Evolutionary conservation across 2,888 invertebrate species (phyloP).

Genomic region (Phaonia tiefii): DNA sequence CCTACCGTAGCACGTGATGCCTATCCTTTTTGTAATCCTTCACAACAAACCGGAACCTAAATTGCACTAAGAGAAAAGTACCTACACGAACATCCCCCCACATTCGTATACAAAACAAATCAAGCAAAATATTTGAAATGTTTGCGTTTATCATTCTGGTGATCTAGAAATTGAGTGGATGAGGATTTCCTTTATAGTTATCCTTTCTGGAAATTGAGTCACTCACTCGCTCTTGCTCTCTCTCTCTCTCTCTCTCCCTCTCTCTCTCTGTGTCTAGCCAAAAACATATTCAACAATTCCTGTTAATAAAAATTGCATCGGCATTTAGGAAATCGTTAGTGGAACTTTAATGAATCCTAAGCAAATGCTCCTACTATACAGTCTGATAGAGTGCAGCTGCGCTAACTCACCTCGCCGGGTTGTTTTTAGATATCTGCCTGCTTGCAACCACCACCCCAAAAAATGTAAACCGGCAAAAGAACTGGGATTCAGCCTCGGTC

Average conservation of each 20-base stretch:
- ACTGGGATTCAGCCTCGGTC: conserved; percentile 40
- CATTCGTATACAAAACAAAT: background rate
- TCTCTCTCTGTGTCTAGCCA: too few relatives aligned
- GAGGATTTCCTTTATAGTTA: background rate
- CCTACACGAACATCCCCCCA: conserved; percentile 23
- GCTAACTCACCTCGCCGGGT: conserved; percentile 1
- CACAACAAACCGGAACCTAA: conserved; percentile 1
- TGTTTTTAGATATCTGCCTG: conserved; percentile 49
- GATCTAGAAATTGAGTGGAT: conserved; percentile 11
- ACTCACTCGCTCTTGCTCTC: background rate
- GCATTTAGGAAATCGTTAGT: conserved; percentile 42
- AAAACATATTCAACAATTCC: conserved; percentile 26
- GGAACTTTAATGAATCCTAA: background rate
- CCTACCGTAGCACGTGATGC: conserved; percentile 35
- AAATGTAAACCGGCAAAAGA: conserved; percentile 13
- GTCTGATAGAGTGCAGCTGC: too few relatives aligned
- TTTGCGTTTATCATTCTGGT: conserved; percentile 28
- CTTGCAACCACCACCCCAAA: conserved; percentile 59
- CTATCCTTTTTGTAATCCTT: conserved; percentile 26
- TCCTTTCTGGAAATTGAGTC: background rate
- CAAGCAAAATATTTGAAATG: conserved; percentile 7
- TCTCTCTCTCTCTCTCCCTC: too few relatives aligned
- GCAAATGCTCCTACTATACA: background rate
- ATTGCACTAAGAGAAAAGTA: background rate
- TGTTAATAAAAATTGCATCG: background rate